Base-by-base conservation (phyloP, 2,888 invertebrate species). In the Micoletzkya japonica region DNA sequence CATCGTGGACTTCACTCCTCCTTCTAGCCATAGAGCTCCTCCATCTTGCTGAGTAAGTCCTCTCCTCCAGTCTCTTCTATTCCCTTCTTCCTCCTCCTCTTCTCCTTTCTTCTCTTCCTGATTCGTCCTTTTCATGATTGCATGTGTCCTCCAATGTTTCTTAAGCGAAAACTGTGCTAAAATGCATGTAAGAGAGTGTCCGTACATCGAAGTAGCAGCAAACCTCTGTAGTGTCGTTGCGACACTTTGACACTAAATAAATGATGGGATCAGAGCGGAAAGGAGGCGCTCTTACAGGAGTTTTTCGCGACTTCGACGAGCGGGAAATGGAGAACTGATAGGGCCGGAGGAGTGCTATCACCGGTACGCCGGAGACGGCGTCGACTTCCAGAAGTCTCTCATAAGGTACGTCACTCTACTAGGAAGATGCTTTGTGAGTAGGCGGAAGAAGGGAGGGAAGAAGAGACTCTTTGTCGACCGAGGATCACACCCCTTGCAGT, bases 321-420 rank as follows among this genome's bases (percentile, higher is more conserved):
- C 57, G 34, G 58, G 57, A 1, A 36, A 56, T 6, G 57, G 32
- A 20, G 56, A 68, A 26, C 58, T 68, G 49, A 34, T 68, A 4
- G 49, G 49, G 6, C 68, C 68, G 7, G 36, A 58, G 28, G 68
- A 68, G 68, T 68, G 68, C 24, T 68, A 58, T 20, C 57, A 68
- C 32, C 68, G 68, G 24, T 68, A 44, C 24, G 26, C 54, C 36
- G 64, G 54, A 52, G 54, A 66, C 26, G 63, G 63, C n/a, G 64
- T 36, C 64, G 37, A 66, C 26, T 66, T 37, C 49, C 44, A 66
- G 36, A 36, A 37, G 4, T 37, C 39, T 28, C 52, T 66, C 26
- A 66, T 54, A 20, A 66, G 54, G 64, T 66, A 7, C 36, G 63
- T 50, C 50, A 20, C 50, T 50, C 50, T 4, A 20, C 4, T 50